phyloP scores from a whole-genome alignment of 2,888 invertebrate species.

The Criorhina ranunculi region DNA sequence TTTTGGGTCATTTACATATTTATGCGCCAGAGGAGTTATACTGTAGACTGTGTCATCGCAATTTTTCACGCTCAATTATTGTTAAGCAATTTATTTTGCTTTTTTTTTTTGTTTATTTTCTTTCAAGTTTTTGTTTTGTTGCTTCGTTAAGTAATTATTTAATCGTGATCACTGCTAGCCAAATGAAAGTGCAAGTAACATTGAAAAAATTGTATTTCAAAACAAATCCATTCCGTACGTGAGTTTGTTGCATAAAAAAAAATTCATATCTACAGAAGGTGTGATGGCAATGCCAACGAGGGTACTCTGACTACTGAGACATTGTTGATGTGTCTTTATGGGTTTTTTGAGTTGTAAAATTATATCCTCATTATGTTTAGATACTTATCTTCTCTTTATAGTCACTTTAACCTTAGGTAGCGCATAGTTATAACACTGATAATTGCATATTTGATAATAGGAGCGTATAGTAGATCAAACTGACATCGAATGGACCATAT shows the following conservation, averaged over 20 bases:
- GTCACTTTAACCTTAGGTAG: neutral
- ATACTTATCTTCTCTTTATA: neutral
- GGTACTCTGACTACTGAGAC: too few species aligned
- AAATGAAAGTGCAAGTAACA: slow-evolving; percentile 67
- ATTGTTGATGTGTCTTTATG: too few species aligned
- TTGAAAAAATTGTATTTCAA: slow-evolving; percentile 46
- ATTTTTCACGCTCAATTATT: slow-evolving; percentile 39
- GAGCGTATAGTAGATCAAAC: neutral
- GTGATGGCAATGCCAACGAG: too few species aligned
- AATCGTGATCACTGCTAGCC: slow-evolving; percentile 29
- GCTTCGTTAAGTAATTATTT: slow-evolving; percentile 33
- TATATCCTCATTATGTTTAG: neutral
- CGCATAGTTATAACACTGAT: neutral
- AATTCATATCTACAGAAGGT: too few species aligned
- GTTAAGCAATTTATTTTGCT: slow-evolving; percentile 26
- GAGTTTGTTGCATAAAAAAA: slow-evolving; percentile 5
- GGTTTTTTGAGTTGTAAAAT: too few species aligned
- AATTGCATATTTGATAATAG: neutral
- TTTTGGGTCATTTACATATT: slow-evolving; percentile 25
- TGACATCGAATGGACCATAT: too few species aligned
- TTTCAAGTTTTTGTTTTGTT: slow-evolving; percentile 1
- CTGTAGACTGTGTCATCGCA: slow-evolving; percentile 29
- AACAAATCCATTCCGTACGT: slow-evolving; percentile 24
- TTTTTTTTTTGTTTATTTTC: slow-evolving; percentile 11
- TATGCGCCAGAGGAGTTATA: slow-evolving; percentile 21